Conservation (phyloP, 2,797 vertebrate genomes). For the Sciaenops ocellatus region DNA sequence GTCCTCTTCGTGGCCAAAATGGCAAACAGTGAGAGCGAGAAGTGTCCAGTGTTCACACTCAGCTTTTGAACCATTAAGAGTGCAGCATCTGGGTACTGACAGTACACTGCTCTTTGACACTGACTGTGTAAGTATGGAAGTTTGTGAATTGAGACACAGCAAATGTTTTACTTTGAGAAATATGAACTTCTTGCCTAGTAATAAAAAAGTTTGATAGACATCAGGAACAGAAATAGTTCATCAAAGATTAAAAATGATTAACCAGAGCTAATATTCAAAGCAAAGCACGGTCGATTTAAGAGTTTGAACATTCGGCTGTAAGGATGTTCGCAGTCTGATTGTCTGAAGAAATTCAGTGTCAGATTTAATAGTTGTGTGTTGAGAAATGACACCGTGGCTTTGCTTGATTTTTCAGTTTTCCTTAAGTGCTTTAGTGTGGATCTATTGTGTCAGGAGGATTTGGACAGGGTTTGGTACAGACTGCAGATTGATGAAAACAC, state of each 20-base stretch:
- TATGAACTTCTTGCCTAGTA: neutral
- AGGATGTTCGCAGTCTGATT: too few relatives aligned
- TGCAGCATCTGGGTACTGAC: too few relatives aligned
- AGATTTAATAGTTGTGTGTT: neutral
- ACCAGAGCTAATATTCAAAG: neutral
- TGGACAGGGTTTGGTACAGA: neutral
- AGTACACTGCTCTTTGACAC: too few relatives aligned
- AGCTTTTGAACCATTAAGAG: too few relatives aligned
- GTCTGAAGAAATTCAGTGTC: too few relatives aligned
- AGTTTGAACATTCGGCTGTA: neutral
- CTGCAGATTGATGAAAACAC: slow-evolving; percentile 10
- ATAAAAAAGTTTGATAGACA: neutral
- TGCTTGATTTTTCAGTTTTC: neutral
- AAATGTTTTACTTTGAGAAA: neutral
- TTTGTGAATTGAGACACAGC: too few relatives aligned
- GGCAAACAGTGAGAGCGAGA: too few relatives aligned
- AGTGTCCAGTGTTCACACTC: too few relatives aligned
- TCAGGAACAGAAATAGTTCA: neutral
- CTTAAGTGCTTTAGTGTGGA: neutral
- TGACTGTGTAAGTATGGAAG: too few relatives aligned
- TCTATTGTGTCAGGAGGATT: slow-evolving; percentile 15
- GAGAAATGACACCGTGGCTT: neutral
- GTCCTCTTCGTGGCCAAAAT: too few relatives aligned
- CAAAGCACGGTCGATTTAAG: too few relatives aligned
- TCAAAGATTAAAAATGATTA: neutral